These are phyloP conservation scores for Nylanderia fulva DNA, from an alignment of 1,140 invertebrate species.

Conservation along the genomic window DNA sequence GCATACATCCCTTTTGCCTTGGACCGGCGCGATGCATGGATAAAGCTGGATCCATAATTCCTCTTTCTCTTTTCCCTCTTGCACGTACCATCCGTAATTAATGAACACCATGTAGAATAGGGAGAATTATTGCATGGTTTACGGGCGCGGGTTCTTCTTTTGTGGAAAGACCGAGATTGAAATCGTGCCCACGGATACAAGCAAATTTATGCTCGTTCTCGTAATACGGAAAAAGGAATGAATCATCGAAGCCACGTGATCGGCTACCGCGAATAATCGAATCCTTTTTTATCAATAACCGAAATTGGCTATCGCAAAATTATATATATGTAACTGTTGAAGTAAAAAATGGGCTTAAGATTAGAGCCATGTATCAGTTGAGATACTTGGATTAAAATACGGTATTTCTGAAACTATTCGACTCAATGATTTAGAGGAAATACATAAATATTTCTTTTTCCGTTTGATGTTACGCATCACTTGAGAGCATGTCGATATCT, in stretches of 20 bases:
- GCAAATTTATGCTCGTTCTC: conserved; percentile 70
- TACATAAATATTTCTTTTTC: conserved; percentile 8
- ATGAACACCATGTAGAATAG: conserved; percentile 82
- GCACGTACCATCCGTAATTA: conserved; percentile 77
- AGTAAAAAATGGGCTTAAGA: background rate
- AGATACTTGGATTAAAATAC: background rate
- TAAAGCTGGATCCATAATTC: conserved; percentile 82
- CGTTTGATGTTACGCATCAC: background rate
- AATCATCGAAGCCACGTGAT: conserved; percentile 66
- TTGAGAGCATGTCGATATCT: background rate
- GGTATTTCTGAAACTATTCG: no score
- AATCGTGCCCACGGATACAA: conserved; percentile 70
- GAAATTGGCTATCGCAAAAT: conserved; percentile 3
- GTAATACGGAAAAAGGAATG: conserved; percentile 68
- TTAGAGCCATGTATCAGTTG: background rate
- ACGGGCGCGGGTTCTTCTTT: conserved; percentile 78
- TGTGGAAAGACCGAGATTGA: conserved; percentile 75
- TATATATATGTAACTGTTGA: background rate
- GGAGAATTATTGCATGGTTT: conserved; percentile 81
- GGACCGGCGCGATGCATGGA: conserved; percentile 77
- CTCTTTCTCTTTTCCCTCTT: conserved; percentile 76
- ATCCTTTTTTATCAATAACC: conserved; percentile 34
- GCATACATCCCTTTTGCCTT: conserved; percentile 61
- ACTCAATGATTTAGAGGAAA: background rate
- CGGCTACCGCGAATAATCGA: conserved; percentile 62